Evolutionary conservation across 2,888 invertebrate genomes (phyloP).

Genomic region (Synanthedon formicaeformis): DNA sequence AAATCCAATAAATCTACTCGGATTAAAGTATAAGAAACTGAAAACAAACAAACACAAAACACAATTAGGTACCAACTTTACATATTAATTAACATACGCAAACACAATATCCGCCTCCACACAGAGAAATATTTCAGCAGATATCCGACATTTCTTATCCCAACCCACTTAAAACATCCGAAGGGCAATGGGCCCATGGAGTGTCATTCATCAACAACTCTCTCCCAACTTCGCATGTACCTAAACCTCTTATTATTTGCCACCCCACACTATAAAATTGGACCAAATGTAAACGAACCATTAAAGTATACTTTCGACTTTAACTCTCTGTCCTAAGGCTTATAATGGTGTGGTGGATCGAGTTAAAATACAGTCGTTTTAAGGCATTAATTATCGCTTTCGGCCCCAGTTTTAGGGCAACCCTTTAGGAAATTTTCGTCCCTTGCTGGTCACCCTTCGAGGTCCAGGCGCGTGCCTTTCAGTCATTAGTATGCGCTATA

Average conservation of each 20-base stretch:
- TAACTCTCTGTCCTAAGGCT: slow-evolving; percentile 15
- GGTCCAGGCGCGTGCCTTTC: slow-evolving; percentile 48
- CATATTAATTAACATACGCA: slow-evolving; percentile 30
- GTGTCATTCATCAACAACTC: slow-evolving; percentile 69
- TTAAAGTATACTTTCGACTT: slow-evolving; percentile 15
- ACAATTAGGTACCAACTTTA: slow-evolving; percentile 26
- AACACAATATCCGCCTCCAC: slow-evolving; percentile 16
- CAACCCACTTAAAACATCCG: slow-evolving; percentile 65
- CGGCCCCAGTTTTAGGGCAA: slow-evolving; percentile 60
- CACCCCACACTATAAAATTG: slow-evolving; percentile 65
- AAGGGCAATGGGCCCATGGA: slow-evolving; percentile 69
- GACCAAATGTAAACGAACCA: slow-evolving; percentile 38
- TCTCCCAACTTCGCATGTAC: slow-evolving; percentile 62
- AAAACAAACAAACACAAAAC: slow-evolving; percentile 12
- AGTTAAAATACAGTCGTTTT: slow-evolving; percentile 49
- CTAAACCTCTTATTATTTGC: slow-evolving; percentile 63
- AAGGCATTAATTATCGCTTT: slow-evolving; percentile 62
- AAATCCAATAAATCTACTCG: slow-evolving; percentile 21
- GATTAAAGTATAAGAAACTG: slow-evolving; percentile 13
- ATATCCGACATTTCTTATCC: slow-evolving; percentile 68
- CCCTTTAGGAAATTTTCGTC: slow-evolving; percentile 66
- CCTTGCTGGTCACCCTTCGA: slow-evolving; percentile 62
- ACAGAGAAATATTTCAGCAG: slow-evolving; percentile 53
- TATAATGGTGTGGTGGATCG: slow-evolving; percentile 10
- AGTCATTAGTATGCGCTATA: slow-evolving; percentile 59